Evolutionary conservation across 2,888 invertebrate genomes (phyloP).

Genomic region (Azorinus chamasolen): DNA sequence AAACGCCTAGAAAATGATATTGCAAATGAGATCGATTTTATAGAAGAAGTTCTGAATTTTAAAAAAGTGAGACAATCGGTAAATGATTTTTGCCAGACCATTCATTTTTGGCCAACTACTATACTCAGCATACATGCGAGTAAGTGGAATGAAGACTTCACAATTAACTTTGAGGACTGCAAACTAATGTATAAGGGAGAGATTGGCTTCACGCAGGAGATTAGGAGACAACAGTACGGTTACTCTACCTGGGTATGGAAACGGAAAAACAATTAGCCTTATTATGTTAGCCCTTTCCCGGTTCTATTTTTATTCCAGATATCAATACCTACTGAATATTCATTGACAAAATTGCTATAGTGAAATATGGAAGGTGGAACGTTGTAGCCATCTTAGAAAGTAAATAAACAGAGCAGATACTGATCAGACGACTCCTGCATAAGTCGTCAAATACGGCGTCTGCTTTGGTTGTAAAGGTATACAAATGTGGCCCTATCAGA

Average conservation of each 20-base stretch:
- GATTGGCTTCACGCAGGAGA: constrained; percentile 41
- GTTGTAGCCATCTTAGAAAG: too few species aligned
- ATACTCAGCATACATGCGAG: constrained; percentile 16
- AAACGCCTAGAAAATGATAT: constrained; percentile 29
- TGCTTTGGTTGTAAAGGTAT: too few species aligned
- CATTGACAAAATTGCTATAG: too few species aligned
- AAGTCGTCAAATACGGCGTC: too few species aligned
- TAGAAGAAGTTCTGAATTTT: constrained; percentile 33
- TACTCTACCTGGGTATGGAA: constrained; percentile 29
- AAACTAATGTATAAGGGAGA: constrained; percentile 32
- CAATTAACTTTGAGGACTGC: constrained; percentile 26
- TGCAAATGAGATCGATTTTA: constrained; percentile 27
- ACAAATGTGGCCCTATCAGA: too few species aligned
- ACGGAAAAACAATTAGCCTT: too few species aligned
- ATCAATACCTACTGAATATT: too few species aligned
- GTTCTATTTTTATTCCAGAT: too few species aligned
- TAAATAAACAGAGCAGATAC: too few species aligned
- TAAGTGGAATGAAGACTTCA: constrained; percentile 37
- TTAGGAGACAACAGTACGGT: constrained; percentile 47
- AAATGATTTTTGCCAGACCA: constrained; percentile 34
- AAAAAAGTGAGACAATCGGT: constrained; percentile 23
- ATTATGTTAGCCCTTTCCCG: too few species aligned
- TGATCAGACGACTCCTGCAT: too few species aligned
- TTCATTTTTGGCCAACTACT: not conserved
- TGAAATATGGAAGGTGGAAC: too few species aligned